Evolutionary conservation across 2,113 vertebrate genomes (phyloP).

Genomic region (Prunella himalayana): DNA sequence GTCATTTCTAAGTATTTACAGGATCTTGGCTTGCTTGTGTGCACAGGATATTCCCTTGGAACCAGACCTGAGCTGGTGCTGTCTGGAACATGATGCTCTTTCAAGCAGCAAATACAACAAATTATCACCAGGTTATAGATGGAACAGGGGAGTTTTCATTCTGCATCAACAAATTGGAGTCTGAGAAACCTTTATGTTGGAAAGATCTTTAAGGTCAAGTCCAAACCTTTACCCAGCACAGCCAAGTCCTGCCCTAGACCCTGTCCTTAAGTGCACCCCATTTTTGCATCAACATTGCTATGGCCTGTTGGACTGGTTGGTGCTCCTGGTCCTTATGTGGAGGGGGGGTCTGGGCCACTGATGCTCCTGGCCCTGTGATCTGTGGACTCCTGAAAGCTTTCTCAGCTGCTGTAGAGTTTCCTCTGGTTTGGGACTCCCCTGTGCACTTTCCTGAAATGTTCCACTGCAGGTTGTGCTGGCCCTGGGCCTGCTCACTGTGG

Average conservation of each 20-base stretch:
- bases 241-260: not conserved
- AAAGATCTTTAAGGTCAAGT: not conserved
- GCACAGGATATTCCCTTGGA: not conserved
- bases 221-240: not conserved
- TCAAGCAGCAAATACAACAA: not conserved
- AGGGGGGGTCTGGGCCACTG: not conserved
- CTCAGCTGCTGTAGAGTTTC: not conserved
- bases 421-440: not conserved
- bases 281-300: fast-evolving
- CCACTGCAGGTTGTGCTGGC: not conserved
- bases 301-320: not conserved
- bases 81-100: not conserved
- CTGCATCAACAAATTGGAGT: not conserved
- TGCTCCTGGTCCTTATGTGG: not conserved
- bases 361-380: fast-evolving
- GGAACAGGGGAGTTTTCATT: not conserved
- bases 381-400: not conserved
- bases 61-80: not conserved
- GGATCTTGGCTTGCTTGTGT: not conserved
- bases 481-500: not conserved
- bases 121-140: not conserved
- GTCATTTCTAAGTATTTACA: not conserved
- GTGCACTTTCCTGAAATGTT: too few relatives aligned
- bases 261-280: not conserved
- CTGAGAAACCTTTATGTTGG: not conserved